phyloP scores from a whole-genome alignment of 53 echinoderm and acorn worm species.

The Holothuria leucospilota region DNA sequence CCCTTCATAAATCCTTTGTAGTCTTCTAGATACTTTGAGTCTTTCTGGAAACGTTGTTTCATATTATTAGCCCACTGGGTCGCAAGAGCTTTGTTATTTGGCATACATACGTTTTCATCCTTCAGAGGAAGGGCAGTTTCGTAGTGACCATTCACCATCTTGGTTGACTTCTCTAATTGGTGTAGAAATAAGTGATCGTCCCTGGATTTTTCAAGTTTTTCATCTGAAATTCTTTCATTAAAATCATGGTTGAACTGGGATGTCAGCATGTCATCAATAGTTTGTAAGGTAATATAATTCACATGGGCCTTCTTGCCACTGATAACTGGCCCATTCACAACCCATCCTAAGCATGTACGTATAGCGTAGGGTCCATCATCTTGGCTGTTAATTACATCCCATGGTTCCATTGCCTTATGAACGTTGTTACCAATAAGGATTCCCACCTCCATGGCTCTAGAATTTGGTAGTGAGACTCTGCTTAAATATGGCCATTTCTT shows the following conservation, averaged over 20 bases:
- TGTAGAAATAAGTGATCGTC: conserved; percentile 47
- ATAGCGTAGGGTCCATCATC: conserved; percentile 64
- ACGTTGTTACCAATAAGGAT: conserved; percentile 55
- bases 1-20: conserved; percentile 63
- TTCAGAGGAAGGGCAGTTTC: conserved; percentile 63
- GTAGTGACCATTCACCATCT: conserved; percentile 62
- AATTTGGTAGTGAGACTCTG: conserved; percentile 22
- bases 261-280: conserved; percentile 14
- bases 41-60: conserved; percentile 31
- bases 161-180: conserved; percentile 21
- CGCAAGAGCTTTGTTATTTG: conserved; percentile 51
- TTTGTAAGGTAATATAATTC: conserved; percentile 6
- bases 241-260: conserved; percentile 55
- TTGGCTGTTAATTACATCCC: too few relatives aligned
- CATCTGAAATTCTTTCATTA: conserved; percentile 60
- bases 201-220: conserved; percentile 53
- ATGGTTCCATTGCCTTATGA: conserved; percentile 61
- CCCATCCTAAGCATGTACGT: conserved; percentile 37
- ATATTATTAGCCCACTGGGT: conserved; percentile 39
- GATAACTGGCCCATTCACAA: background rate
- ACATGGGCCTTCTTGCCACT: background rate
- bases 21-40: conserved; percentile 43
- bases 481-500: background rate
- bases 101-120: conserved; percentile 23
- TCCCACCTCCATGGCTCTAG: conserved; percentile 23